These are phyloP conservation scores for Rafetus swinhoei DNA, from an alignment of 2,113 vertebrate genomes.

Conservation along the genomic window DNA sequence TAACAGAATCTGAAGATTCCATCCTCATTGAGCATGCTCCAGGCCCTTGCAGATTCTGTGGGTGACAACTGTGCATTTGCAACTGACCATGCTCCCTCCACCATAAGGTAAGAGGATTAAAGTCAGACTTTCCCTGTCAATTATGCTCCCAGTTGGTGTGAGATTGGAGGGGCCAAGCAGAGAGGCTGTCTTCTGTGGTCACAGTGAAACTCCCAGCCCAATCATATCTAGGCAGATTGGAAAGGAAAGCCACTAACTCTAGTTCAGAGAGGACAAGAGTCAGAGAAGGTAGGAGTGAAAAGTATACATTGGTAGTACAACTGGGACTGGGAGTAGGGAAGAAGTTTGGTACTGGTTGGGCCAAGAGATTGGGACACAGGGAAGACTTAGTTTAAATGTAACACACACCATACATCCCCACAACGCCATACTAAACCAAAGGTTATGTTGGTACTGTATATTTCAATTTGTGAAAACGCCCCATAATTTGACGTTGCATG, in stretches of 20 bases:
- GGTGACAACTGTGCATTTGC: too few species aligned
- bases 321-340: background rate
- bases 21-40: rapidly evolving
- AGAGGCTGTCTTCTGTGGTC: too few species aligned
- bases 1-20: background rate
- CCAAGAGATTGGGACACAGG: background rate
- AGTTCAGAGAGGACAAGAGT: background rate
- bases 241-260: background rate
- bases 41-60: background rate
- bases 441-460: rapidly evolving
- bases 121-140: too few species aligned
- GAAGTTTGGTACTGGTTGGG: background rate
- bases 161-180: too few species aligned
- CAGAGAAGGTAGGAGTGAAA: background rate
- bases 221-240: too few species aligned
- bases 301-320: background rate
- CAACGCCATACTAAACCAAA: background rate
- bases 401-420: background rate
- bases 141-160: too few species aligned
- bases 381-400: background rate
- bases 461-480: background rate
- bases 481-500: background rate
- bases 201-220: too few species aligned
- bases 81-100: too few species aligned
- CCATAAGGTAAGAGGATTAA: too few species aligned